Evolutionary conservation across 2,888 invertebrate genomes (phyloP).

Genomic region (Hedya salicella): DNA sequence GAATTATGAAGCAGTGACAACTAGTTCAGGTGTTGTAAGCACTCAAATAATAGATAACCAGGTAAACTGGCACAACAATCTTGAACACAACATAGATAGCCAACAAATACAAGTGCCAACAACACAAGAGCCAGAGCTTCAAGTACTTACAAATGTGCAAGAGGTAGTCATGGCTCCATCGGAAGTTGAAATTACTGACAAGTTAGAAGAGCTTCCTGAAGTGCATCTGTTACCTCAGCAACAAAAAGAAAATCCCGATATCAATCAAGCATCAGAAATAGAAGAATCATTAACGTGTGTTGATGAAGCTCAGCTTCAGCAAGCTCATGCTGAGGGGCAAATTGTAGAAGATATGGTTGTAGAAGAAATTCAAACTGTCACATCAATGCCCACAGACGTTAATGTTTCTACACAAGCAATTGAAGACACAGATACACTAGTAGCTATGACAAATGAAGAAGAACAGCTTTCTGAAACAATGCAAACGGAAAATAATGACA

Average conservation of each 20-base stretch:
- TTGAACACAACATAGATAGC: conserved; percentile 54
- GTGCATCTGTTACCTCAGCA: conserved; percentile 52
- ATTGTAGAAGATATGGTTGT: conserved; percentile 42
- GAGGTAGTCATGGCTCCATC: conserved; percentile 48
- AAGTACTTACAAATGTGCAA: conserved; percentile 48
- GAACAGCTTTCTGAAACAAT: conserved; percentile 38
- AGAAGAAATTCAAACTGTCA: conserved; percentile 46
- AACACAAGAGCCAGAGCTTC: conserved; percentile 50
- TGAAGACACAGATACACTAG: conserved; percentile 30
- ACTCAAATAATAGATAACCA: conserved; percentile 68
- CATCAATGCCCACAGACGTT: conserved; percentile 41
- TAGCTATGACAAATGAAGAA: conserved; percentile 41
- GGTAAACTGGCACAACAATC: conserved; percentile 66
- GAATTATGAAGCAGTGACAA: conserved; percentile 74
- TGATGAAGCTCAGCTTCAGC: conserved; percentile 25
- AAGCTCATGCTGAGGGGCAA: conserved; percentile 41
- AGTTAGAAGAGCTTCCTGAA: conserved; percentile 57
- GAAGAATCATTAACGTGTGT: conserved; percentile 20
- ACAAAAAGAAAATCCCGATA: conserved; percentile 46
- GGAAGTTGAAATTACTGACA: conserved; percentile 48
- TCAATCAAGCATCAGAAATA: conserved; percentile 36
- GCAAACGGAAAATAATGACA: conserved; percentile 30
- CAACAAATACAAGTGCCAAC: conserved; percentile 51
- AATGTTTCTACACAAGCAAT: conserved; percentile 41
- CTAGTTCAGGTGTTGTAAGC: conserved; percentile 77